phyloP scores from a whole-genome alignment of 2,797 vertebrate species.

The Fringilla coelebs region DNA sequence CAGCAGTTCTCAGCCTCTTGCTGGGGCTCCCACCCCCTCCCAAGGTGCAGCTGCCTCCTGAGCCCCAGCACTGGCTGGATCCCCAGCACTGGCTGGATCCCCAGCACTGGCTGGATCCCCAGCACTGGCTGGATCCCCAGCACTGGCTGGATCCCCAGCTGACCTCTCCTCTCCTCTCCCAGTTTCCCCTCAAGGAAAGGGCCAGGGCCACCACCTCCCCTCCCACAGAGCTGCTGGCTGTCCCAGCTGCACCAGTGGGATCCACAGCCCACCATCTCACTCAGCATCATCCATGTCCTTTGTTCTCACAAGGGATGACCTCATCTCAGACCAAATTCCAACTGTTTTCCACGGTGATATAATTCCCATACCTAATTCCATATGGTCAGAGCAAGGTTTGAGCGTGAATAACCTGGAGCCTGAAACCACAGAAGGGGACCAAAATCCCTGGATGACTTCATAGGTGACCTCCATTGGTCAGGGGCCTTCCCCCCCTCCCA shows the following conservation, averaged over 20 bases:
- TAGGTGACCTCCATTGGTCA: neutral
- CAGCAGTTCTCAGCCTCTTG: neutral
- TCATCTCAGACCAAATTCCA: slow-evolving; percentile 10
- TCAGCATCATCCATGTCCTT: neutral
- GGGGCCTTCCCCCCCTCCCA: neutral
- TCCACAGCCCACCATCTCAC: neutral
- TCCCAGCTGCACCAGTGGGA: neutral
- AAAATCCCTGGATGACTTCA: neutral
- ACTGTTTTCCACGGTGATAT: neutral
- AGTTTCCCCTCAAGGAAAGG: neutral
- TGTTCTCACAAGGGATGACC: neutral
- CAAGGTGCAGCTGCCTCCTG: neutral
- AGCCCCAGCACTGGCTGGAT: neutral
- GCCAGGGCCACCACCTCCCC: neutral
- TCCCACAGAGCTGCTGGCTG: neutral
- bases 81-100: too few relatives aligned
- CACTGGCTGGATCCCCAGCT: neutral
- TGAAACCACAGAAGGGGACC: neutral
- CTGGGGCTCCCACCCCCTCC: neutral
- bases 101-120: neutral
- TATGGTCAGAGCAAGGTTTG: neutral
- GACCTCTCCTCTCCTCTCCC: neutral
- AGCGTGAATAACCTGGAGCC: neutral
- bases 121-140: neutral
- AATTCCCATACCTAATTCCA: neutral